A percentile compares a stretch with the other conserved stretches of the same genome.
phyloP scores from a whole-genome alignment of 2,888 invertebrate genomes.

The Heliconius aoede region DNA sequence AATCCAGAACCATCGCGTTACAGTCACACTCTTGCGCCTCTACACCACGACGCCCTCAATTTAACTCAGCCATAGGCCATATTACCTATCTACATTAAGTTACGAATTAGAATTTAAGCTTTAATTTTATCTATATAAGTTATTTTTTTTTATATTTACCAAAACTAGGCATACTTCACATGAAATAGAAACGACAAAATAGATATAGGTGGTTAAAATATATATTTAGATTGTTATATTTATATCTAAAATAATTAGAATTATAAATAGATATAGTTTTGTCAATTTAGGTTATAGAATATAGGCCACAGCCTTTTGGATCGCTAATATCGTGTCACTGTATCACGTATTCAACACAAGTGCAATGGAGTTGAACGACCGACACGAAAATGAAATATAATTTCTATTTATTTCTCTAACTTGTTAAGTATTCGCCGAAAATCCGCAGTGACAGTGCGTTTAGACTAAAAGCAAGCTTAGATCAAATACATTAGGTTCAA shows the following conservation, averaged over 20 bases:
- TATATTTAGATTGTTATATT: not conserved
- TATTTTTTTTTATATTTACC: no score
- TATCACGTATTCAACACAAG: conserved; percentile 32
- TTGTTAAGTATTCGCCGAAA: conserved; percentile 43
- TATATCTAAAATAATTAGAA: not conserved
- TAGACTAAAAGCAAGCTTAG: conserved; percentile 38
- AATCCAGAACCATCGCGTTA: no score
- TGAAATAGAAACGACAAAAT: not conserved
- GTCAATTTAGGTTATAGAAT: not conserved
- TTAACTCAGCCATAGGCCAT: no score
- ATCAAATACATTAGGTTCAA: conserved; percentile 43
- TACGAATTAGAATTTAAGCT: not conserved
- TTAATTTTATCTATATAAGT: no score
- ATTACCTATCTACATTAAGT: not conserved
- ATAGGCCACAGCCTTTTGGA: not conserved
- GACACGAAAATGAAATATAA: conserved; percentile 40
- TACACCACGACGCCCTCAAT: no score
- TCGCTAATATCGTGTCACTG: conserved; percentile 1
- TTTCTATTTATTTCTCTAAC: conserved; percentile 46
- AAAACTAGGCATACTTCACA: not conserved
- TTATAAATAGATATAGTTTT: not conserved
- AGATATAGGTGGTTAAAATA: not conserved
- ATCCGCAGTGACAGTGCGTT: conserved; percentile 43
- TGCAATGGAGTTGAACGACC: conserved; percentile 48
- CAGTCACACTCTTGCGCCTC: no score